These are phyloP conservation scores for Ennomos quercinarius DNA, from an alignment of 2,888 invertebrate genomes.

Conservation along the genomic window DNA sequence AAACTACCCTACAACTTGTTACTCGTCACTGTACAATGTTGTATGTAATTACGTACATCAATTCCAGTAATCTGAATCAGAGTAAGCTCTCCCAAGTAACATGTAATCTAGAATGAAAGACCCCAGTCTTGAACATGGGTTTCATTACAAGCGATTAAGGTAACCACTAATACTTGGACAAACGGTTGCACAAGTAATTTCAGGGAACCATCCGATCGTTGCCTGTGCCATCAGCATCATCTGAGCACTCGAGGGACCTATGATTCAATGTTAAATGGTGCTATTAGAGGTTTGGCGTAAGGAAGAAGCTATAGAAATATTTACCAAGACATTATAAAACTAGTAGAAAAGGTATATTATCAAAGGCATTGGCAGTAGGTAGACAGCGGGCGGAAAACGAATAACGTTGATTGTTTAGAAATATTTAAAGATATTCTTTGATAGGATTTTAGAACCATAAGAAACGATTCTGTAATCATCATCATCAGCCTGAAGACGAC, in stretches of 20 bases:
- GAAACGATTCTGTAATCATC: too few species aligned
- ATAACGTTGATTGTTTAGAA: too few species aligned
- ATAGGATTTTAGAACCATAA: too few species aligned
- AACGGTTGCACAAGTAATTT: conserved; percentile 57
- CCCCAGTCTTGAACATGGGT: conserved; percentile 47
- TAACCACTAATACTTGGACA: conserved; percentile 60
- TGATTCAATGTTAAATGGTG: conserved; percentile 54
- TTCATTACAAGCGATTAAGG: conserved; percentile 63
- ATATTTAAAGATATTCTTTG: too few species aligned
- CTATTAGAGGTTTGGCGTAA: conserved; percentile 48
- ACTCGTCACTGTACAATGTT: conserved; percentile 19
- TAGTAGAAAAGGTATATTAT: too few species aligned
- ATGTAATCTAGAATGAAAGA: conserved; percentile 29
- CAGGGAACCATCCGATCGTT: conserved; percentile 47
- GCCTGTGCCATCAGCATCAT: conserved; percentile 38
- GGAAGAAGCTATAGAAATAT: conserved; percentile 30
- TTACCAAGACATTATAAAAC: too few species aligned
- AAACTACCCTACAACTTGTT: conserved; percentile 14
- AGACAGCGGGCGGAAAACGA: too few species aligned
- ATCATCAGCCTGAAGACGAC: too few species aligned
- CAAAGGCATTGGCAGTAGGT: too few species aligned
- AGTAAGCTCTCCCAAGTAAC: conserved; percentile 21
- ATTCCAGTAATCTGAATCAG: conserved; percentile 23
- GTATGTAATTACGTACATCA: conserved; percentile 22
- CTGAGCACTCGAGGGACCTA: conserved; percentile 47